Conservation (phyloP, 2,113 vertebrate genomes). For the Athene noctua region DNA sequence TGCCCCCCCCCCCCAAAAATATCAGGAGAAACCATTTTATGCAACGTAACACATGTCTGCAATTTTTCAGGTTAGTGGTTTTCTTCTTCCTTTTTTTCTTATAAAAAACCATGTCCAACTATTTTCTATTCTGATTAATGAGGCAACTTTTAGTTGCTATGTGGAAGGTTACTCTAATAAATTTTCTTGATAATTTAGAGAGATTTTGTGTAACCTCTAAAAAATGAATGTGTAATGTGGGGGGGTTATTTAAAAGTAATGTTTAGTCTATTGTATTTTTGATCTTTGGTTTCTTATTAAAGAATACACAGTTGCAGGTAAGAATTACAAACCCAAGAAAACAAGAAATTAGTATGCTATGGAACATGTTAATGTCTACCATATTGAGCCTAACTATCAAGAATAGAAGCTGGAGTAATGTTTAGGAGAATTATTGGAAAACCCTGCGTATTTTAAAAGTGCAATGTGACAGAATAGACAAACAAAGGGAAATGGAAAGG, state of each 20-base stretch:
- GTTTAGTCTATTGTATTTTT: not conserved
- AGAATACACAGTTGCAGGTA: not conserved
- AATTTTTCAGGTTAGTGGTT: slow-evolving; percentile 71
- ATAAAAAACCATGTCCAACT: not conserved
- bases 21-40: slow-evolving; percentile 60
- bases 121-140: not conserved
- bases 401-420: not conserved
- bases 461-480: not conserved
- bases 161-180: not conserved
- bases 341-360: not conserved
- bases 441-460: not conserved
- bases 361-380: not conserved
- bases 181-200: not conserved
- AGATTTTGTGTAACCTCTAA: not conserved
- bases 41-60: slow-evolving; percentile 68
- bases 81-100: not conserved
- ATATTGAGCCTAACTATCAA: not conserved
- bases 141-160: not conserved
- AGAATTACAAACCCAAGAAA: not conserved
- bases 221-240: not conserved
- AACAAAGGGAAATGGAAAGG: not conserved
- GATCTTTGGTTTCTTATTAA: not conserved
- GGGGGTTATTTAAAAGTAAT: not conserved
- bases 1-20: not conserved
- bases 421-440: not conserved